Conservation (phyloP, 1,140 invertebrate genomes). For the Pentalonia nigronervosa region DNA sequence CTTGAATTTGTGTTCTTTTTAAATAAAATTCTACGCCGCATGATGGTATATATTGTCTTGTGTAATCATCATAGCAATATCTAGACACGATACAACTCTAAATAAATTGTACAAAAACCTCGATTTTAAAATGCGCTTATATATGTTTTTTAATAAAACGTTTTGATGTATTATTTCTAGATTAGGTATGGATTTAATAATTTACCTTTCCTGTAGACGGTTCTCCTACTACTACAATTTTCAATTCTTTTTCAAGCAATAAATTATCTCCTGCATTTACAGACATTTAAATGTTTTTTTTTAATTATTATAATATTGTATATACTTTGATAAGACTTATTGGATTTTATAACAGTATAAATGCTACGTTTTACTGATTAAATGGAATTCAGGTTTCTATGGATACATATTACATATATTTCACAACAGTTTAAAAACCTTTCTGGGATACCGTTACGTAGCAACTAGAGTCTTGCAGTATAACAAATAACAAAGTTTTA, state of each 20-base stretch:
- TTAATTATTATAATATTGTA: background rate
- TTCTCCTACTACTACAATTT: conserved; percentile 83
- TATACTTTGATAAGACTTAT: background rate
- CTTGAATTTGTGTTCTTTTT: conserved; percentile 74
- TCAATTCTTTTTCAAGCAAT: conserved; percentile 72
- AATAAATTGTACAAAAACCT: conserved; percentile 58
- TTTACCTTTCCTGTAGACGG: conserved; percentile 83
- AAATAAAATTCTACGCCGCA: conserved; percentile 83
- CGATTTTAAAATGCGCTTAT: background rate
- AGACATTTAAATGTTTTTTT: conserved; percentile 11
- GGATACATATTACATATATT: conserved; percentile 15
- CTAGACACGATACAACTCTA: conserved; percentile 76
- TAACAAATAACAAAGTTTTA: background rate
- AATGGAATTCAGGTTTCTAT: background rate
- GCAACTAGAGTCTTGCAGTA: background rate
- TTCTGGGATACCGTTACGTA: background rate
- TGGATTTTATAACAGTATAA: background rate
- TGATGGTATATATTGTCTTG: conserved; percentile 77
- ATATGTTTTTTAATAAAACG: background rate
- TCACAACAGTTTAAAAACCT: background rate
- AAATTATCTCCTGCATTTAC: background rate
- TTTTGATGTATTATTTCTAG: background rate
- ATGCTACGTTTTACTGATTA: background rate
- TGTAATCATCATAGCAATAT: conserved; percentile 78
- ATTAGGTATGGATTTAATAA: conserved; percentile 55